Evolutionary conservation across 2,888 invertebrate genomes (phyloP).

Genomic region (Orthosia incerta): DNA sequence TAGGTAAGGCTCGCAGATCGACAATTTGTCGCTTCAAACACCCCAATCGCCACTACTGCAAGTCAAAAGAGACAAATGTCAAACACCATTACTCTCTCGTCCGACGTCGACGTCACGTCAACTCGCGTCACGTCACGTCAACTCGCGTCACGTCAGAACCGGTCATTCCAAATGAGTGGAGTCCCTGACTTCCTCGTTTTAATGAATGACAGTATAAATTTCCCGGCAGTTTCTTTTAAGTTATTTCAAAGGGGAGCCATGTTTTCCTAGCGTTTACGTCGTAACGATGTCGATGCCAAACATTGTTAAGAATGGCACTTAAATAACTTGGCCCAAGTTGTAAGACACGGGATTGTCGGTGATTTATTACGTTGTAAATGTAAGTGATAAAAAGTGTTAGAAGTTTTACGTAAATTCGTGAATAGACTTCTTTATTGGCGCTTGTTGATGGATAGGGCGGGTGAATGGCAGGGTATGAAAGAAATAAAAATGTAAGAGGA

Average conservation of each 20-base stretch:
- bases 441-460: slow-evolving; percentile 52
- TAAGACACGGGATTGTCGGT: slow-evolving; percentile 48
- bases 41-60: slow-evolving; percentile 16
- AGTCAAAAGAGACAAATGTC: slow-evolving; percentile 37
- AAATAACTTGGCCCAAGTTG: slow-evolving; percentile 64
- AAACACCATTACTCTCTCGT: slow-evolving; percentile 19
- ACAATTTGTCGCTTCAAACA: background rate
- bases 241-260: slow-evolving; percentile 76
- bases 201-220: slow-evolving; percentile 71
- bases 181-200: slow-evolving; percentile 65
- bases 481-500: slow-evolving; percentile 42
- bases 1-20: background rate
- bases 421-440: slow-evolving; percentile 56
- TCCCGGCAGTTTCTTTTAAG: slow-evolving; percentile 70
- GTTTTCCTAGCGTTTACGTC: slow-evolving; percentile 77
- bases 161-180: slow-evolving; percentile 49
- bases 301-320: slow-evolving; percentile 82
- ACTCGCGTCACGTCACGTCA: slow-evolving; percentile 12
- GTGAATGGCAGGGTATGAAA: slow-evolving; percentile 19
- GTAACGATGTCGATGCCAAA: slow-evolving; percentile 77
- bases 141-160: slow-evolving; percentile 31
- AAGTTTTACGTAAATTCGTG: slow-evolving; percentile 58
- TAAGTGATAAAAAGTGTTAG: slow-evolving; percentile 58
- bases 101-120: slow-evolving; percentile 5
- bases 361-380: slow-evolving; percentile 61